phyloP scores from a whole-genome alignment of 2,888 invertebrate genomes.

The Brassicogethes aeneus region DNA sequence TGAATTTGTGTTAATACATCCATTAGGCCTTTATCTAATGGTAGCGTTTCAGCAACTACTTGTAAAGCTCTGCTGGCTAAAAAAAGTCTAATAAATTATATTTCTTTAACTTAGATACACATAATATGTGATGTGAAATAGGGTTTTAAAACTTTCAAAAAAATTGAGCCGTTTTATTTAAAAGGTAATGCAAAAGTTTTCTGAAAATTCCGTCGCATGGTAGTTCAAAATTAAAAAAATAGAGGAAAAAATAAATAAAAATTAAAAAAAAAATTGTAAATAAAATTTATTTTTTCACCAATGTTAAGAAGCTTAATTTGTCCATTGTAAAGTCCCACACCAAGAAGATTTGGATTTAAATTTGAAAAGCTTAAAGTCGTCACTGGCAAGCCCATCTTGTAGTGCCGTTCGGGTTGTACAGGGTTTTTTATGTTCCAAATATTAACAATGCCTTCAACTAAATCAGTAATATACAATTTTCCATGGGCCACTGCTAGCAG shows the following conservation, averaged over 20 bases:
- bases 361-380: slow-evolving; percentile 63
- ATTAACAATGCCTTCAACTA: slow-evolving; percentile 54
- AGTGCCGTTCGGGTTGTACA: slow-evolving; percentile 62
- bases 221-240: no score
- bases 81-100: no score
- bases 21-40: slow-evolving; percentile 4
- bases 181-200: no score
- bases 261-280: no score
- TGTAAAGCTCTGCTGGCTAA: no score
- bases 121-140: no score
- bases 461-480: slow-evolving; percentile 50
- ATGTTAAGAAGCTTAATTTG: no score
- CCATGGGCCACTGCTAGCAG: slow-evolving; percentile 72
- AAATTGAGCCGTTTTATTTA: no score
- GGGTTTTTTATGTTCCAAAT: slow-evolving; percentile 80
- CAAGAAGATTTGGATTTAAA: slow-evolving; percentile 60
- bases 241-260: no score
- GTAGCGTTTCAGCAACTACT: slow-evolving; percentile 20
- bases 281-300: background rate
- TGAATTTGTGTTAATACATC: background rate
- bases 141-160: no score
- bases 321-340: slow-evolving; percentile 68
- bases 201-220: no score
- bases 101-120: no score
- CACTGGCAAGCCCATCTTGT: slow-evolving; percentile 53